phyloP scores from a whole-genome alignment of 2,888 invertebrate species.

The Pollenia angustigena region DNA sequence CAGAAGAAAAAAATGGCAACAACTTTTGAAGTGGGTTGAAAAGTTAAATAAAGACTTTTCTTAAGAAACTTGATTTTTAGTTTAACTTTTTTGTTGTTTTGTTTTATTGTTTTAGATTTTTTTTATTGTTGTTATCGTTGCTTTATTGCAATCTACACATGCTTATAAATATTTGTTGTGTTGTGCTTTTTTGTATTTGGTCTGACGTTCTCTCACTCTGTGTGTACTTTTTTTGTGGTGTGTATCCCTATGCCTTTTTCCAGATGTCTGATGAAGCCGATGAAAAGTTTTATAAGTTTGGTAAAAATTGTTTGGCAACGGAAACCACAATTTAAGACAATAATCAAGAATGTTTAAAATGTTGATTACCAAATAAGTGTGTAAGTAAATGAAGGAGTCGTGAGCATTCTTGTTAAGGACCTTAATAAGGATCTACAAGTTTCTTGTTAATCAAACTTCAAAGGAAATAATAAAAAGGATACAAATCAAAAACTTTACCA shows the following conservation, averaged over 20 bases:
- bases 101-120: conserved; percentile 27
- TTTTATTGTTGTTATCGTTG: conserved; percentile 36
- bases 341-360: conserved; percentile 67
- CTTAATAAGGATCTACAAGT: conserved; percentile 17
- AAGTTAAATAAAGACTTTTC: conserved; percentile 72
- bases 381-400: background rate
- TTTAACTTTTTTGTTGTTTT: conserved; percentile 55
- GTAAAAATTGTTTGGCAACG: conserved; percentile 62
- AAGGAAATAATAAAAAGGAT: conserved; percentile 42
- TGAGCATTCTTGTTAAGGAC: background rate
- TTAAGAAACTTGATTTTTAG: conserved; percentile 68
- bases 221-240: conserved; percentile 49
- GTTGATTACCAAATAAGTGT: conserved; percentile 48
- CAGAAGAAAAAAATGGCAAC: conserved; percentile 61
- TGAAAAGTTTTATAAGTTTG: conserved; percentile 49
- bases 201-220: conserved; percentile 66
- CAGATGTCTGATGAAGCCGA: conserved; percentile 63
- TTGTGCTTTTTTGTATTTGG: conserved; percentile 40
- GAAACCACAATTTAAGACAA: conserved; percentile 71
- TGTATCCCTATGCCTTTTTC: conserved; percentile 19
- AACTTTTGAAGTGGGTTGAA: conserved; percentile 71
- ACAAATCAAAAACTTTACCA: conserved; percentile 44
- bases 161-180: conserved; percentile 24
- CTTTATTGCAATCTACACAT: conserved; percentile 43
- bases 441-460: conserved; percentile 58